These are phyloP conservation scores for Xiphophorus birchmanni DNA, from an alignment of 2,797 vertebrate species.

Conservation along the genomic window DNA sequence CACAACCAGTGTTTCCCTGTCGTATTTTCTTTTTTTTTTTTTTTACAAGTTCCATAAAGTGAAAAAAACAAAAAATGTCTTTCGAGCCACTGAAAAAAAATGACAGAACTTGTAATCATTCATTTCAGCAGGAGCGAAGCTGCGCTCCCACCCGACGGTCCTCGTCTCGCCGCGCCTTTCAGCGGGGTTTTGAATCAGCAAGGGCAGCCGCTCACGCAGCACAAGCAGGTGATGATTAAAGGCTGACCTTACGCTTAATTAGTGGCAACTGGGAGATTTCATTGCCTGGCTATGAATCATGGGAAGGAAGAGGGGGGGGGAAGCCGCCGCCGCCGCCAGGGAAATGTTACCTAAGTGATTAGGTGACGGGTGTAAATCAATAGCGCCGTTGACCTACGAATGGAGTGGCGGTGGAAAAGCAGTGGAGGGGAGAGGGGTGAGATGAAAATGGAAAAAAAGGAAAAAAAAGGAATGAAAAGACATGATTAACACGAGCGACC, in stretches of 20 bases:
- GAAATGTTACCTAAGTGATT: conserved; percentile 79
- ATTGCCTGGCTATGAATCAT: conserved; percentile 76
- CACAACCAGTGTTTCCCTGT: neutral
- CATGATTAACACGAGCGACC: conserved; percentile 66
- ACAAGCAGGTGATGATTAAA: conserved; percentile 79
- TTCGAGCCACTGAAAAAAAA: conserved; percentile 26
- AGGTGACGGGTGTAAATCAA: conserved; percentile 80
- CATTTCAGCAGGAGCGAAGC: conserved; percentile 9
- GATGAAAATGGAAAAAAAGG: neutral
- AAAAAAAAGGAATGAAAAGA: conserved; percentile 54
- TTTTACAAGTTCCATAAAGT: neutral
- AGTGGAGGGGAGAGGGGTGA: neutral
- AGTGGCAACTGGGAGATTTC: conserved; percentile 73
- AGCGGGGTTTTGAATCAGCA: conserved; percentile 32
- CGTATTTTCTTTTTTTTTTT: conserved; percentile 8
- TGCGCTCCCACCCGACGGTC: conserved; percentile 10
- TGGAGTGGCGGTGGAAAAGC: conserved; percentile 58
- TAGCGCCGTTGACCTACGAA: conserved; percentile 70
- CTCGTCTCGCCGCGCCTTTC: conserved; percentile 32
- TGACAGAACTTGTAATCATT: conserved; percentile 42
- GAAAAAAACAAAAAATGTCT: conserved; percentile 18
- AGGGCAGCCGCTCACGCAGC: conserved; percentile 54
- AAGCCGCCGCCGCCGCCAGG: conserved; percentile 58
- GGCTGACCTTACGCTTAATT: conserved; percentile 81
- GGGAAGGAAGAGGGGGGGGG: conserved; percentile 34